phyloP scores from a whole-genome alignment of 2,888 invertebrate genomes.

The Siphlonurus alternatus region DNA sequence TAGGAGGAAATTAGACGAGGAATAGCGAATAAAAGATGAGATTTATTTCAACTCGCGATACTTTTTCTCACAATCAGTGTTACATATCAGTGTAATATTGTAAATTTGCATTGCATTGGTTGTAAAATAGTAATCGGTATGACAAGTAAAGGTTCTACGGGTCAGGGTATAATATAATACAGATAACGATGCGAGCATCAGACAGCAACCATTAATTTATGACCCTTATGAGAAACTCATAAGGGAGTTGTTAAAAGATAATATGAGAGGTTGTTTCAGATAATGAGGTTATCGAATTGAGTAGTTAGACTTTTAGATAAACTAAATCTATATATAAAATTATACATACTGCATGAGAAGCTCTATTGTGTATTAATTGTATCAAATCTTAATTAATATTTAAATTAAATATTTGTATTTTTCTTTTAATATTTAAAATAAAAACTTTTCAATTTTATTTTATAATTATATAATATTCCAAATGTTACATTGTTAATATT shows the following conservation, averaged over 20 bases:
- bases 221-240: not conserved
- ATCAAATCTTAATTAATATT: not conserved
- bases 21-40: no score
- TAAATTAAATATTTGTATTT: not conserved
- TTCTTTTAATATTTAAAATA: not conserved
- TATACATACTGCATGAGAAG: no score
- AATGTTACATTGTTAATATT: not conserved
- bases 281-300: not conserved
- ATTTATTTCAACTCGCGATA: no score
- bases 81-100: no score
- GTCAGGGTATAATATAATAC: not conserved
- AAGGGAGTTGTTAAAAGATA: not conserved
- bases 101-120: no score
- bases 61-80: no score
- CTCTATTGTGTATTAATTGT: no score
- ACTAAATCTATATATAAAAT: no score
- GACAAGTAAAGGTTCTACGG: not conserved
- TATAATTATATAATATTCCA: no score
- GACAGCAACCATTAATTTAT: not conserved
- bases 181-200: not conserved
- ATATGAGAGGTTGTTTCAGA: not conserved
- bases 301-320: no score
- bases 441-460: not conserved
- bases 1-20: no score
- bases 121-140: no score